Conservation (phyloP, 1,140 invertebrate species). For the Phthorimaea operculella region DNA sequence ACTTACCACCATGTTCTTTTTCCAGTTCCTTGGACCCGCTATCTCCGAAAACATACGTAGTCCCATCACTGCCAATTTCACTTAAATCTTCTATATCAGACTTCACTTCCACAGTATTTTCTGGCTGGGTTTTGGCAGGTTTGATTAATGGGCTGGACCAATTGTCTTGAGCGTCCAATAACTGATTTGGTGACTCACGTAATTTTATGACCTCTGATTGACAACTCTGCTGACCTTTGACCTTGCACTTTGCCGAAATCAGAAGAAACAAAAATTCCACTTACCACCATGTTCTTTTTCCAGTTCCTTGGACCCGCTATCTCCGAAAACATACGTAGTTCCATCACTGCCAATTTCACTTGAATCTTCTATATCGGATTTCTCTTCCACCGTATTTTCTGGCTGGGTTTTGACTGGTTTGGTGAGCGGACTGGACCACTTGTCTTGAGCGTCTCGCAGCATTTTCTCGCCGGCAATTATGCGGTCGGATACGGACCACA, state of each 20-base stretch:
- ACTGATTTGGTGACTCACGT: too few relatives aligned
- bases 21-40: constrained; percentile 28
- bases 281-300: constrained; percentile 38
- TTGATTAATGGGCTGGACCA: constrained; percentile 34
- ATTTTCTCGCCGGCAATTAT: constrained; percentile 55
- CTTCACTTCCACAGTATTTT: constrained; percentile 36
- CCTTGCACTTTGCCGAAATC: too few relatives aligned
- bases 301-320: constrained; percentile 26
- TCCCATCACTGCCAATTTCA: constrained; percentile 28
- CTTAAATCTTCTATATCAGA: constrained; percentile 43
- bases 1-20: constrained; percentile 34
- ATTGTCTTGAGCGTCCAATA: constrained; percentile 55
- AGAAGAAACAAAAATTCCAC: too few relatives aligned
- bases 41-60: constrained; percentile 31
- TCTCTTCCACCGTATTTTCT: constrained; percentile 34
- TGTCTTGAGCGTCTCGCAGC: constrained; percentile 53
- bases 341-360: constrained; percentile 30
- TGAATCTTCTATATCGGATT: constrained; percentile 44
- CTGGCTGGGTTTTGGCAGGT: constrained; percentile 14
- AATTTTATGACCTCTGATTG: too few relatives aligned
- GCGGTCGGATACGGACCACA: constrained; percentile 54
- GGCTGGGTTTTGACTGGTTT: constrained; percentile 17
- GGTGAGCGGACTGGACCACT: constrained; percentile 32
- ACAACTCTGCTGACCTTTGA: too few relatives aligned
- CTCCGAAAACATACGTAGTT: constrained; percentile 29